Conservation (phyloP, 2,113 vertebrate species). For the Gavialis gangeticus region DNA sequence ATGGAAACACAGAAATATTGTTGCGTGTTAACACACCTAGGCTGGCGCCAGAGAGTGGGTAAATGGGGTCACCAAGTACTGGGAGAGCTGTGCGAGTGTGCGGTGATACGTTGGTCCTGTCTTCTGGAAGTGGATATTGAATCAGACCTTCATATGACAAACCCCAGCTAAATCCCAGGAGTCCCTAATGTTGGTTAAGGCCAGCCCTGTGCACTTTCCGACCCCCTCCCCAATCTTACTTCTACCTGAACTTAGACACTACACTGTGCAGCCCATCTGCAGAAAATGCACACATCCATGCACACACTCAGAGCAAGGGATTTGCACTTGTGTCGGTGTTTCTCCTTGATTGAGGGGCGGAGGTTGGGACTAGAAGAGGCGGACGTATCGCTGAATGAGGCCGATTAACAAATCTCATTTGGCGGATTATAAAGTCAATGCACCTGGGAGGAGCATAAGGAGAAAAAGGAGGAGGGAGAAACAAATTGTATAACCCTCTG, state of each 20-base stretch:
- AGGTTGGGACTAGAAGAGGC: not conserved
- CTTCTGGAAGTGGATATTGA: not conserved
- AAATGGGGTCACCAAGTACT: not conserved
- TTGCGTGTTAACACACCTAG: not conserved
- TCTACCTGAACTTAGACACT: not conserved
- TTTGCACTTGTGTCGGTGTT: not conserved
- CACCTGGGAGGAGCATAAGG: constrained; percentile 42
- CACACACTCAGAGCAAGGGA: not conserved
- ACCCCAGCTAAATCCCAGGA: not conserved
- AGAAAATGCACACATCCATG: too few relatives aligned
- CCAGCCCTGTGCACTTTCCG: too few relatives aligned
- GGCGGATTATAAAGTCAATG: constrained; percentile 37
- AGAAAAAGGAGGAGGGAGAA: not conserved
- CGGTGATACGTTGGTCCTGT: not conserved
- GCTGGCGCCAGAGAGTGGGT: not conserved
- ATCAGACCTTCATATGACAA: not conserved
- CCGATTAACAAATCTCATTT: constrained; percentile 54
- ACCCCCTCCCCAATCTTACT: not conserved
- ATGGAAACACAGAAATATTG: not conserved
- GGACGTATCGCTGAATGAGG: constrained; percentile 36
- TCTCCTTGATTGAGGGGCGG: not conserved
- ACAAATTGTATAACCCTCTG: not conserved
- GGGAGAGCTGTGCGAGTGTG: not conserved
- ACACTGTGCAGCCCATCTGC: not conserved
- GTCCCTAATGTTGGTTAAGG: not conserved